These are phyloP conservation scores for Candidula unifasciata DNA, from an alignment of 2,888 invertebrate species.

Conservation along the genomic window DNA sequence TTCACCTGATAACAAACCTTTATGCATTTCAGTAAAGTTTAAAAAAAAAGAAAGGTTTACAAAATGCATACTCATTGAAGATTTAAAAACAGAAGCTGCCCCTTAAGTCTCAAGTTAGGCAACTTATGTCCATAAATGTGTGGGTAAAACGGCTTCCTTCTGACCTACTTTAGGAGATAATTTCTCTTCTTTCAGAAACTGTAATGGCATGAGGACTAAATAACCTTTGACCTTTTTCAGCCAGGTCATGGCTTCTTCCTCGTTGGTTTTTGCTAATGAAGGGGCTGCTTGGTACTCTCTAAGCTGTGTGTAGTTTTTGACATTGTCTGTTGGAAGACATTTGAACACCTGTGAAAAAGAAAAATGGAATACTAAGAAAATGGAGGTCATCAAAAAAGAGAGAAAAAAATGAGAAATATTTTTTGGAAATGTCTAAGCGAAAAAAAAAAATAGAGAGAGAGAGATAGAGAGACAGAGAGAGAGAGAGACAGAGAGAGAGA, in stretches of 20 bases:
- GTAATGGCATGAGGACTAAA: slow-evolving; percentile 91
- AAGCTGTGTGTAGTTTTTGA: slow-evolving; percentile 87
- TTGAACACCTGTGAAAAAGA: slow-evolving; percentile 85
- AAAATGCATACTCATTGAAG: no score
- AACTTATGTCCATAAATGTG: slow-evolving; percentile 90
- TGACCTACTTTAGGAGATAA: slow-evolving; percentile 87
- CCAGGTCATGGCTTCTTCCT: slow-evolving; percentile 82
- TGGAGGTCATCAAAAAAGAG: no score
- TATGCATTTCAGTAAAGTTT: no score
- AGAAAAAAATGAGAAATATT: no score
- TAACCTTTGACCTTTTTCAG: slow-evolving; percentile 89
- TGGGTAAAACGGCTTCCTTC: slow-evolving; percentile 95
- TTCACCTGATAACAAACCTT: not conserved
- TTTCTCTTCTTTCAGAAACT: slow-evolving; percentile 91
- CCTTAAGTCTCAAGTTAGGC: not conserved
- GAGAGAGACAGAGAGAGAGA: no score
- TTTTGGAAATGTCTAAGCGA: no score
- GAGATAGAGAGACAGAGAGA: no score
- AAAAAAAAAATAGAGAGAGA: no score
- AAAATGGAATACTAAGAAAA: not conserved
- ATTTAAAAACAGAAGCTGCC: not conserved
- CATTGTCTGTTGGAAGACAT: slow-evolving; percentile 90
- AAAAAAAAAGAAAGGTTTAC: no score
- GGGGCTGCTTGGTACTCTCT: slow-evolving; percentile 86
- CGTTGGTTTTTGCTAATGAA: slow-evolving; percentile 86